phyloP scores from a whole-genome alignment of 2,888 invertebrate genomes.

The Cryptus armator region DNA sequence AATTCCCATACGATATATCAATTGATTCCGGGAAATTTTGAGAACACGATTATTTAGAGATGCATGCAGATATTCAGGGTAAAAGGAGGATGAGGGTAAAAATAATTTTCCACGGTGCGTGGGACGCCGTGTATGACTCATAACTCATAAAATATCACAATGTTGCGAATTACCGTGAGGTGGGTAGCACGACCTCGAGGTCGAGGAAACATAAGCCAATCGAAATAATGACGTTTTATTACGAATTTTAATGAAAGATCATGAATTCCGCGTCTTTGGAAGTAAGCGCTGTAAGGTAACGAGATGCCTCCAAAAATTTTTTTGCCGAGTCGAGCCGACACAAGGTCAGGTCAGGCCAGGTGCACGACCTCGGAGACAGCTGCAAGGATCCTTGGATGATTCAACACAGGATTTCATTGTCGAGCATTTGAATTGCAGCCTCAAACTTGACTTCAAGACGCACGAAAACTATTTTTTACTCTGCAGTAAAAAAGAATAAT shows the following conservation, averaged over 20 bases:
- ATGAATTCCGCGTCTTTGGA: not conserved
- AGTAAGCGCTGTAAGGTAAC: not conserved
- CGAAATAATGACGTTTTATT: not conserved
- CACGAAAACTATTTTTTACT: not conserved
- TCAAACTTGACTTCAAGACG: not conserved
- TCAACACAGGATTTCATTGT: slow-evolving; percentile 42
- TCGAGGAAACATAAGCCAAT: not conserved
- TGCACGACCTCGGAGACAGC: slow-evolving; percentile 56
- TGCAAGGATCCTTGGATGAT: slow-evolving; percentile 44
- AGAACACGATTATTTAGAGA: not conserved
- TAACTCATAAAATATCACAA: slow-evolving; percentile 10
- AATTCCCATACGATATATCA: not conserved
- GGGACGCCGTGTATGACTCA: slow-evolving; percentile 53
- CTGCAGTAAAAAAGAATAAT: not conserved
- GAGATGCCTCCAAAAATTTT: slow-evolving; percentile 6
- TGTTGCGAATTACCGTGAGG: not conserved
- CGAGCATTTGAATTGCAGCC: not conserved
- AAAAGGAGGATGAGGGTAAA: slow-evolving; percentile 22
- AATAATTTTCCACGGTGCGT: slow-evolving; percentile 58
- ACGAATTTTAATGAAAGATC: not conserved
- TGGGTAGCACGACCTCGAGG: slow-evolving; percentile 6
- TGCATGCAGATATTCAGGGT: not conserved
- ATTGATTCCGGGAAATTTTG: not conserved
- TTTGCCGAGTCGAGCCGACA: slow-evolving; percentile 5
- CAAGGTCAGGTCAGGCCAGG: slow-evolving; percentile 45